Evolutionary conservation across 2,113 vertebrate species (phyloP).

Genomic region (Mungos mungo): DNA sequence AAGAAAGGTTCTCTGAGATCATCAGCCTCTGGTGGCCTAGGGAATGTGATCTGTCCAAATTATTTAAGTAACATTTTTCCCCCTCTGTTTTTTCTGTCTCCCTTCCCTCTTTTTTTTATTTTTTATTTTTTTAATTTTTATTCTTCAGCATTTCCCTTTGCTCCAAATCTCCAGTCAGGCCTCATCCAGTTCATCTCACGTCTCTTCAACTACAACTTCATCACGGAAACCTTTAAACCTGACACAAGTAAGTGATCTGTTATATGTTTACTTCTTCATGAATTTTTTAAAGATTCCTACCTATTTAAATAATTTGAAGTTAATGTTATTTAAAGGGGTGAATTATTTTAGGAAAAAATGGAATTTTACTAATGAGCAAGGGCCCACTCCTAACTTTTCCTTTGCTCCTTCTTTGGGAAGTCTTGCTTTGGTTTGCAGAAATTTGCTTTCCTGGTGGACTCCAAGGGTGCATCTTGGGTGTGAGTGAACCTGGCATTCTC

Average conservation of each 20-base stretch:
- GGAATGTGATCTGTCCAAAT: not conserved
- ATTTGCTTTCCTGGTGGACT: not conserved
- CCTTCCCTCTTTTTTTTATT: not conserved
- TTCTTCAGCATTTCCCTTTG: not conserved
- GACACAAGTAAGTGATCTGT: slow-evolving; percentile 9
- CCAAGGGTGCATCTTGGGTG: not conserved
- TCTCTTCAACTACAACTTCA: not conserved
- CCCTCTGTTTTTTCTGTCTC: not conserved
- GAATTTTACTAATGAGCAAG: not conserved
- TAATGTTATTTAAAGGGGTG: not conserved
- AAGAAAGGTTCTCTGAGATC: not conserved
- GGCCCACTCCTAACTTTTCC: not conserved
- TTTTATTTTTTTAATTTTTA: not conserved
- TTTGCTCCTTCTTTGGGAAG: not conserved
- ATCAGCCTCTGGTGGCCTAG: not conserved
- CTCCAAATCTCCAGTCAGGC: not conserved
- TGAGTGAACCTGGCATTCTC: not conserved
- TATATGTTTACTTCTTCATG: not conserved
- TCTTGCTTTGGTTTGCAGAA: not conserved
- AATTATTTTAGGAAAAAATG: not conserved
- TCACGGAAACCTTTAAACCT: not conserved
- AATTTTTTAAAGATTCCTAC: not conserved
- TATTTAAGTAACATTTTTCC: not conserved
- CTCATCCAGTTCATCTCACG: not conserved
- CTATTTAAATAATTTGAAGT: not conserved